A percentile compares a stretch with the other conserved stretches of the same genome.
Evolutionary conservation across 1,140 invertebrate species (phyloP).

Genomic region (Semibalanus balanoides): DNA sequence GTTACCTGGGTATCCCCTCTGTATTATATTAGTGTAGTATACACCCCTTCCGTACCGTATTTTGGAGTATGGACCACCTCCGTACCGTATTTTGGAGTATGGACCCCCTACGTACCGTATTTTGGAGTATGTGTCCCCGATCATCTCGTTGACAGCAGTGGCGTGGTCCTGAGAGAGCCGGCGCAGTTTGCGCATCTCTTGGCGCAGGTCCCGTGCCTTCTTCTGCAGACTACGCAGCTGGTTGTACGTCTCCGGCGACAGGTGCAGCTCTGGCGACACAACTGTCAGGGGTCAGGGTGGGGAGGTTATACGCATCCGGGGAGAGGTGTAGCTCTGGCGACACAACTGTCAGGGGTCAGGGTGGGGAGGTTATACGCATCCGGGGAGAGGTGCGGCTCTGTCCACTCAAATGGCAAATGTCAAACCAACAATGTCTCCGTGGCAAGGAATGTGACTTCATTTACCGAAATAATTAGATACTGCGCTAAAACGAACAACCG

Average conservation of each 20-base stretch:
- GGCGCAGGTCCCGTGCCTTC: slow-evolving; percentile 72
- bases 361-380: too few species aligned
- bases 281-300: not conserved
- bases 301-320: too few species aligned
- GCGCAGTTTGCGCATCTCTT: slow-evolving; percentile 72
- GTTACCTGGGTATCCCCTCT: too few species aligned
- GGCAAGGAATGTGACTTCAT: too few species aligned
- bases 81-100: not conserved
- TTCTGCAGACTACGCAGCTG: slow-evolving; percentile 70
- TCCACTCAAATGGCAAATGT: too few species aligned
- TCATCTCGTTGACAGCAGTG: slow-evolving; percentile 74
- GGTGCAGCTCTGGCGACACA: slow-evolving; percentile 37
- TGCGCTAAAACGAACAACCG: too few species aligned
- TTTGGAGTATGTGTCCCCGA: slow-evolving; percentile 54
- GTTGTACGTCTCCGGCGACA: slow-evolving; percentile 73
- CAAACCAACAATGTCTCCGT: too few species aligned
- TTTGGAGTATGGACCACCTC: too few species aligned
- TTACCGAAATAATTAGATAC: too few species aligned
- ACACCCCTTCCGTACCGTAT: too few species aligned
- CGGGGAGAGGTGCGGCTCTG: too few species aligned
- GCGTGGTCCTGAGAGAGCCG: slow-evolving; percentile 80
- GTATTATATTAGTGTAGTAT: too few species aligned
- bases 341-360: not conserved
- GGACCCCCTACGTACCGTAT: slow-evolving; percentile 13
- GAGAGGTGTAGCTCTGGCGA: slow-evolving; percentile 43